A percentile compares a stretch with the other conserved stretches of the same genome.
Conservation (phyloP, 2,797 vertebrate species). For the Sebastes iracundus region DNA sequence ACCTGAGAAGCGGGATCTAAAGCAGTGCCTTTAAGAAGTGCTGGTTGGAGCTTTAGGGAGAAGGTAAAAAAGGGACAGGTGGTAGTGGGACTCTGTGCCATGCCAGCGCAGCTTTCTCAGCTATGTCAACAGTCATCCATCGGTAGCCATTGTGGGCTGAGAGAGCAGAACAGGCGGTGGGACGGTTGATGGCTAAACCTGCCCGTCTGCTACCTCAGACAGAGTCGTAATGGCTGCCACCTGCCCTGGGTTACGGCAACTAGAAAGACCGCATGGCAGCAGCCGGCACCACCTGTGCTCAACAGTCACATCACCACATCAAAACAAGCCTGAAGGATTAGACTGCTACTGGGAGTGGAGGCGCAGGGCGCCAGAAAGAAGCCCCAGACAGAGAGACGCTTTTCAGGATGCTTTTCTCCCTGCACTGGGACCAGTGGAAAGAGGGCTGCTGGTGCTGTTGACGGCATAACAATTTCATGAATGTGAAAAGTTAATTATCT, state of each 20-base stretch:
- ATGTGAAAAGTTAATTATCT: neutral
- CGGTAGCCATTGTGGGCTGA: neutral
- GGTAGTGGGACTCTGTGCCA: slow-evolving; percentile 1
- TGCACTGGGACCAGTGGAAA: slow-evolving; percentile 4
- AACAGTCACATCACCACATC: slow-evolving; percentile 72
- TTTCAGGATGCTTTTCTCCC: slow-evolving; percentile 26
- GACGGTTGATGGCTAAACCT: slow-evolving; percentile 36
- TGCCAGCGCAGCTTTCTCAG: neutral
- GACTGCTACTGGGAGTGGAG: slow-evolving; percentile 27
- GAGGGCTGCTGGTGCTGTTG: neutral
- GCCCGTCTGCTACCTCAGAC: slow-evolving; percentile 52
- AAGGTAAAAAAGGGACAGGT: neutral
- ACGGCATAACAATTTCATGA: neutral
- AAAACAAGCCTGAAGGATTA: slow-evolving; percentile 52
- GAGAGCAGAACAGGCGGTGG: slow-evolving; percentile 16
- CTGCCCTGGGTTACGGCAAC: slow-evolving; percentile 48
- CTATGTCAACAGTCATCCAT: slow-evolving; percentile 31
- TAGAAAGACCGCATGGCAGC: slow-evolving; percentile 33
- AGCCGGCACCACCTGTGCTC: slow-evolving; percentile 72
- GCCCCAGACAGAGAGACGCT: slow-evolving; percentile 30
- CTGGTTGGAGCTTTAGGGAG: neutral
- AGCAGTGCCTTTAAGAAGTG: slow-evolving; percentile 10
- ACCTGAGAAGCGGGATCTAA: slow-evolving; percentile 18
- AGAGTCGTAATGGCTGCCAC: slow-evolving; percentile 61
- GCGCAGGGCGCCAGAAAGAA: slow-evolving; percentile 23